These are phyloP conservation scores for Eublepharis macularius DNA, from an alignment of 2,113 vertebrate genomes.

Conservation along the genomic window DNA sequence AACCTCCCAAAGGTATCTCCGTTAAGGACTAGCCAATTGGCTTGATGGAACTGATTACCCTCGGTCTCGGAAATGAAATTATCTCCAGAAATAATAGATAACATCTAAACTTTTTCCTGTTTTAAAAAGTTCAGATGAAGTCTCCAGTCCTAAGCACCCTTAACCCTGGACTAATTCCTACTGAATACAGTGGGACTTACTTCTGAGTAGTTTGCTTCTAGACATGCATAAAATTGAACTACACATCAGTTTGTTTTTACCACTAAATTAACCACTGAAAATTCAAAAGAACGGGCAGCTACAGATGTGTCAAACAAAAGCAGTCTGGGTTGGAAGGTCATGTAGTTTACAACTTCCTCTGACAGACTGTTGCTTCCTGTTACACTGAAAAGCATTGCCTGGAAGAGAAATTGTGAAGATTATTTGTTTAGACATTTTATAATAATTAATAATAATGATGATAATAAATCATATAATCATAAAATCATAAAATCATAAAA, in stretches of 20 bases:
- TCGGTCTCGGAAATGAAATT: background rate
- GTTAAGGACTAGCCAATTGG: too few relatives aligned
- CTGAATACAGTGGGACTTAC: background rate
- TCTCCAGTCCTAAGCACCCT: background rate
- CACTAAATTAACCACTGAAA: background rate
- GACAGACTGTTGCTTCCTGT: background rate
- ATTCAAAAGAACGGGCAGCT: conserved; percentile 34
- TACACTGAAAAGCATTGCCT: too few relatives aligned
- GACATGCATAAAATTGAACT: background rate
- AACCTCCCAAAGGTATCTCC: too few relatives aligned
- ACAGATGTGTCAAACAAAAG: too few relatives aligned
- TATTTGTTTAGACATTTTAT: too few relatives aligned
- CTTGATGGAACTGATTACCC: background rate
- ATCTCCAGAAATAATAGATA: background rate
- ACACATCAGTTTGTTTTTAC: background rate
- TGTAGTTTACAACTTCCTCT: conserved; percentile 38
- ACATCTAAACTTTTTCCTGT: background rate
- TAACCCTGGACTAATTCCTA: background rate
- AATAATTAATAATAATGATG: too few relatives aligned
- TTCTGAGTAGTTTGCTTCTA: too few relatives aligned
- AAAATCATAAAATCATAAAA: too few relatives aligned
- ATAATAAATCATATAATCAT: too few relatives aligned
- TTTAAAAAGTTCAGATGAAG: too few relatives aligned
- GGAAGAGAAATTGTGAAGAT: too few relatives aligned
- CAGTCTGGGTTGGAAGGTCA: conserved; percentile 9